phyloP scores from a whole-genome alignment of 2,888 invertebrate genomes.

The Cyrtodaria siliqua region DNA sequence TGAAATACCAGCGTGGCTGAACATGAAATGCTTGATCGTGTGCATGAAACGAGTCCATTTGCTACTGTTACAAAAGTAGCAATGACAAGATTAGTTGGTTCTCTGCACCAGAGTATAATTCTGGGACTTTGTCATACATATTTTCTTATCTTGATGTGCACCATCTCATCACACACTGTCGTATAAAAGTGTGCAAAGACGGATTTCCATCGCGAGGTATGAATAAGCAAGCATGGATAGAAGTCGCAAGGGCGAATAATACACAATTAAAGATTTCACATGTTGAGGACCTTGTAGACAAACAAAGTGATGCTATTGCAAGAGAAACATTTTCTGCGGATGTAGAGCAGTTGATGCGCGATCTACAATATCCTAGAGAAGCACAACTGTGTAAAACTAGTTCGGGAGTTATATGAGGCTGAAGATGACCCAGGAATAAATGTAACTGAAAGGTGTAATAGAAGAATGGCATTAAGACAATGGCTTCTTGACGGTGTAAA shows the following conservation, averaged over 20 bases:
- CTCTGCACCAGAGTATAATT: constrained; percentile 39
- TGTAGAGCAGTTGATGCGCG: constrained; percentile 13
- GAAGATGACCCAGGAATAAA: constrained; percentile 44
- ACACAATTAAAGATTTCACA: constrained; percentile 35
- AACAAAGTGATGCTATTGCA: constrained; percentile 35
- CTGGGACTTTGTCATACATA: no score
- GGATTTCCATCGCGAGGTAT: constrained; percentile 34
- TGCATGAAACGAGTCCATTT: constrained; percentile 20
- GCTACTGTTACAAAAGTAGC: constrained; percentile 4
- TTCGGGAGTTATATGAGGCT: constrained; percentile 35
- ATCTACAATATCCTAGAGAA: constrained; percentile 9
- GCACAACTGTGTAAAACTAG: constrained; percentile 30
- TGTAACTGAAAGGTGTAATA: constrained; percentile 25
- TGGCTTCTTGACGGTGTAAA: constrained; percentile 40
- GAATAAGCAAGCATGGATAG: constrained; percentile 29
- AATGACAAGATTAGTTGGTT: constrained; percentile 19
- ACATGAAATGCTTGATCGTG: constrained; percentile 13
- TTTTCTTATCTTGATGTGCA: constrained; percentile 38
- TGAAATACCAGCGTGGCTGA: constrained; percentile 28
- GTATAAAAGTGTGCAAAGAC: constrained; percentile 38
- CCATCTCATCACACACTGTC: constrained; percentile 33
- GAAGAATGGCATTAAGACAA: constrained; percentile 27
- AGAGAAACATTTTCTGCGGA: constrained; percentile 27
- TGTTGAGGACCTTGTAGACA: no score
- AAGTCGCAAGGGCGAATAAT: constrained; percentile 27